Conservation (phyloP, 2,797 vertebrate species). For the Melanotaenia pygmaea region DNA sequence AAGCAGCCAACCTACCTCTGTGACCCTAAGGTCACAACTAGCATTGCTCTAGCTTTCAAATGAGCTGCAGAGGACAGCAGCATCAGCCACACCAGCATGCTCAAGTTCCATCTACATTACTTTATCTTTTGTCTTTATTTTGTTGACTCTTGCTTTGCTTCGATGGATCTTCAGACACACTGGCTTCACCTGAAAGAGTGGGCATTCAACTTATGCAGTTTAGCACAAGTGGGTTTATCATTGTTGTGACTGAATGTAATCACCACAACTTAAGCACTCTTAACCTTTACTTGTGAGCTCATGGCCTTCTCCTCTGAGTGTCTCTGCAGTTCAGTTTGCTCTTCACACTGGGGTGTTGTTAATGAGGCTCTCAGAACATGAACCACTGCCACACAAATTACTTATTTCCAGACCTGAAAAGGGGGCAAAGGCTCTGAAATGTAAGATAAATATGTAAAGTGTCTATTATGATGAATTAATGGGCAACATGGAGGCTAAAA, state of each 20-base stretch:
- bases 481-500: background rate
- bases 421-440: background rate
- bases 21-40: conserved; percentile 65
- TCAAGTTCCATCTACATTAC: background rate
- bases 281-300: conserved; percentile 61
- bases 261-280: conserved; percentile 53
- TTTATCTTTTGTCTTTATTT: background rate
- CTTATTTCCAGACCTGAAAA: conserved; percentile 4
- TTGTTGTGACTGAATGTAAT: conserved; percentile 55
- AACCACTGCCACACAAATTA: background rate
- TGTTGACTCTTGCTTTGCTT: background rate
- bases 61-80: conserved; percentile 56
- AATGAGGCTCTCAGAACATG: conserved; percentile 35
- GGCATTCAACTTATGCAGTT: conserved; percentile 33
- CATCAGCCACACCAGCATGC: conserved; percentile 25
- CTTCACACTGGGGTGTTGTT: conserved; percentile 32
- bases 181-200: conserved; percentile 24
- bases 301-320: conserved; percentile 42
- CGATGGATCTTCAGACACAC: conserved; percentile 14
- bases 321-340: conserved; percentile 40
- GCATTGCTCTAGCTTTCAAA: conserved; percentile 65
- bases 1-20: conserved; percentile 61
- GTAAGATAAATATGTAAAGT: conserved; percentile 1
- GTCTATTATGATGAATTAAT: background rate
- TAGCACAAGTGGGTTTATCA: conserved; percentile 45